Percentiles rank a stretch among this genome's conserved stretches.
These are phyloP conservation scores for Scolopax bukidnonensis DNA, from an alignment of 2,797 vertebrate species.

Conservation along the genomic window DNA sequence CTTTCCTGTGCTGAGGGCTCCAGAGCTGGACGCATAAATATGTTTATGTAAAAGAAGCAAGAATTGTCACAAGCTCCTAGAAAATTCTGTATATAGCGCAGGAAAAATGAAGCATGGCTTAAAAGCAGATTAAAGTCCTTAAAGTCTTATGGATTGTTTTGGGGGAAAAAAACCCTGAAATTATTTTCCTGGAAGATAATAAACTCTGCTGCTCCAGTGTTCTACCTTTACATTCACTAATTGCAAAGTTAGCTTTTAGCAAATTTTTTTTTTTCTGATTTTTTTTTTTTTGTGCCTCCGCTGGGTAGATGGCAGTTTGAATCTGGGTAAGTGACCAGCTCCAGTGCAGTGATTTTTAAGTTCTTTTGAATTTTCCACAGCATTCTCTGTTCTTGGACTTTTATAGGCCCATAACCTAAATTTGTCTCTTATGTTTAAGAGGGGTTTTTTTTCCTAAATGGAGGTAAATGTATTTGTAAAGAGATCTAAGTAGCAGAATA, in stretches of 20 bases:
- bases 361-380: neutral
- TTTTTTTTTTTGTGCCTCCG: neutral
- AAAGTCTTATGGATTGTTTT: slow-evolving; percentile 20
- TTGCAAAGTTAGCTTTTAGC: slow-evolving; percentile 2
- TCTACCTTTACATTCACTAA: slow-evolving; percentile 50
- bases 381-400: neutral
- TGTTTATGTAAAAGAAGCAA: neutral
- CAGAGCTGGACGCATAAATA: neutral
- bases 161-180: neutral
- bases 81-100: neutral
- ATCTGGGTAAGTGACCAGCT: neutral
- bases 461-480: neutral
- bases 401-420: neutral
- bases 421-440: neutral
- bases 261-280: neutral
- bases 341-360: neutral
- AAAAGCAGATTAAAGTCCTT: slow-evolving; percentile 30
- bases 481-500: neutral
- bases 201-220: slow-evolving; percentile 1
- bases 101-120: slow-evolving; percentile 4
- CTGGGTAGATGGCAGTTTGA: slow-evolving; percentile 9
- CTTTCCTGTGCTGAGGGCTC: neutral
- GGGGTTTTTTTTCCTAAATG: neutral
- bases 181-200: slow-evolving; percentile 21
- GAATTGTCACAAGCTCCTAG: slow-evolving; percentile 27